Base-by-base conservation (phyloP, 1,140 invertebrate genomes). In the Solenopsis fugax region DNA sequence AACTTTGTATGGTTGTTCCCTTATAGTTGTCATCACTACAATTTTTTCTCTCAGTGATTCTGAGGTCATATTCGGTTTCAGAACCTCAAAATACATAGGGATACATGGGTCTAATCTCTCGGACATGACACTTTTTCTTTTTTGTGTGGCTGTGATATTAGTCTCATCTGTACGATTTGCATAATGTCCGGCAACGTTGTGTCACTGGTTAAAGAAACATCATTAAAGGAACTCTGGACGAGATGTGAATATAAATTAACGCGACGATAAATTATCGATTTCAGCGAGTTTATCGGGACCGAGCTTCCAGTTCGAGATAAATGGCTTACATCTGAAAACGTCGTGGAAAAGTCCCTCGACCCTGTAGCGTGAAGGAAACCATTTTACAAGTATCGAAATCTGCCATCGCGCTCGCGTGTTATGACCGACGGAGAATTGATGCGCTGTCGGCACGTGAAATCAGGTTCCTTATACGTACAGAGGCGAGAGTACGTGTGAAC, bases 361-460 rank as follows among this genome's bases (percentile, higher is more conserved):
- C 29, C 56, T 16, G 77, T 65, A 67, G 62, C 77, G 77, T 80
- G 77, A 80, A 80, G 50, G 7, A 80, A 80, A 65, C 48, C 62
- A 80, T 80, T 80, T 80, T 41, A 37, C 48, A 69, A 69, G 34
- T 67, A 80, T 80, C 80, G 69, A 50, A 73, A 82, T 58, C 80
- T 73, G 67, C 80, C 67, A 60, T 82, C 78, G 50, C 45, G 65
- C 18, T 72, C 65, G 41, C 37, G 80, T 60, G 67, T 34, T 82
- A 82, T 73, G 54, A 73, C 41, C 67, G 52, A 21, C 37, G 54
- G 29, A 73, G 67, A 73, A 84, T 84, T 73, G 69, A 84, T 84
- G 80, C 80, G 67, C 41, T 50, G 80, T 73, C 80, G 80, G 58
- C 80, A 72, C 67, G 80, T 84, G 54, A 84, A 84, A 84, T 84